These are phyloP conservation scores for Caranx ignobilis DNA, from an alignment of 2,113 vertebrate species.

Conservation along the genomic window DNA sequence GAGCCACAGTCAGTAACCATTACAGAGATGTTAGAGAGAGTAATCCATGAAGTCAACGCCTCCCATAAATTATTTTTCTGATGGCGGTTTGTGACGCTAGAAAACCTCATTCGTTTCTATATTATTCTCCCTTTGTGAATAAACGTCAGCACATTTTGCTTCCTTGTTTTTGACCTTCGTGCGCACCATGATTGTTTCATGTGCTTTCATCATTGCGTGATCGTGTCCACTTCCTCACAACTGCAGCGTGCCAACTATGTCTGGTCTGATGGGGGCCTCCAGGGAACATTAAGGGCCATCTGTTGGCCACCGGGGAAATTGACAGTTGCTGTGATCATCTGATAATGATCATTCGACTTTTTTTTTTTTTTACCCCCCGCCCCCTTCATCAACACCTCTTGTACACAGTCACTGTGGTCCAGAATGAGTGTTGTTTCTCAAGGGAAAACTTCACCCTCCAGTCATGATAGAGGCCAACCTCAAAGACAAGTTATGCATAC, in stretches of 20 bases:
- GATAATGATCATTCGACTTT: slow-evolving; percentile 30
- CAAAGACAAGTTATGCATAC: slow-evolving; percentile 2
- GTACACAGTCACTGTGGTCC: slow-evolving; percentile 6
- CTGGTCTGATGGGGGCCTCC: not conserved
- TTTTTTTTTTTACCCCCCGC: not conserved
- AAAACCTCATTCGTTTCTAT: slow-evolving; percentile 44
- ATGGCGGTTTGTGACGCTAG: slow-evolving; percentile 27
- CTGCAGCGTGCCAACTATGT: not conserved
- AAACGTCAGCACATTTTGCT: not conserved
- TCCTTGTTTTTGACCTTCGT: not conserved
- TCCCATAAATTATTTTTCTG: slow-evolving; percentile 58
- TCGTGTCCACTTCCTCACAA: not conserved
- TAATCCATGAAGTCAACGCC: slow-evolving; percentile 39
- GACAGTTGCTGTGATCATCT: slow-evolving; percentile 58
- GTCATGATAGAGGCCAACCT: slow-evolving; percentile 10
- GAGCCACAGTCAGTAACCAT: slow-evolving; percentile 52
- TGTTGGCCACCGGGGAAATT: slow-evolving; percentile 53
- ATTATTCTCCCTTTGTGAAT: slow-evolving; percentile 16
- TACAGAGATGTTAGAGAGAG: slow-evolving; percentile 51
- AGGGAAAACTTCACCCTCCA: slow-evolving; percentile 24
- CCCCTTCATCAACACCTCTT: slow-evolving; percentile 24
- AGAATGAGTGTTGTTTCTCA: slow-evolving; percentile 28
- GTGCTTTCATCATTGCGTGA: slow-evolving; percentile 7
- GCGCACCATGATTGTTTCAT: not conserved
- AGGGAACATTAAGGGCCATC: slow-evolving; percentile 49